A percentile compares a stretch with the other conserved stretches of the same genome.
Evolutionary conservation across 2,113 vertebrate species (phyloP).

Genomic region (Spermophilus dauricus): DNA sequence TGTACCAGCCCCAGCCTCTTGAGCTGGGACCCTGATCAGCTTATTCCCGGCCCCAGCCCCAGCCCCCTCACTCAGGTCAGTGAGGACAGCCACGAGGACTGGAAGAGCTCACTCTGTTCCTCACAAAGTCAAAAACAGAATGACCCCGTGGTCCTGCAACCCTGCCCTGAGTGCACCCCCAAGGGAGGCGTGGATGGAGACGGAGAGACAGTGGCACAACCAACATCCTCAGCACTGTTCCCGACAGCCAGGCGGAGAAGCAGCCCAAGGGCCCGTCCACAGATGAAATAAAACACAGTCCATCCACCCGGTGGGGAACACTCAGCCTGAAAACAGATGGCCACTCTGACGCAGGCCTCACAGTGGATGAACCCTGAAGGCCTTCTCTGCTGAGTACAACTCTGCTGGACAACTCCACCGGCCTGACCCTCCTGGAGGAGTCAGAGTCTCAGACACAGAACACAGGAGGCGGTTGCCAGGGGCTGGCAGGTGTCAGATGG

Average conservation of each 20-base stretch:
- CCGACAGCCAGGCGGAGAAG: too few relatives aligned
- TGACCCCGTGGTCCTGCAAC: background rate
- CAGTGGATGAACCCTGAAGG: background rate
- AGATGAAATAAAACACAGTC: background rate
- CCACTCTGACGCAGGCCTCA: background rate
- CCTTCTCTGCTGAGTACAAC: too few relatives aligned
- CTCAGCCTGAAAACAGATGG: background rate
- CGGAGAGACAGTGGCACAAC: background rate
- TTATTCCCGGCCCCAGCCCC: background rate
- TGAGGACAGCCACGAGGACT: background rate
- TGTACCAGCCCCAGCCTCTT: background rate
- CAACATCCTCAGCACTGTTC: background rate
- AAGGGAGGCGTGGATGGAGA: background rate
- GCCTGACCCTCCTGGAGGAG: too few relatives aligned
- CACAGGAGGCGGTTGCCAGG: background rate
- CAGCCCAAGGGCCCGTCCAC: background rate
- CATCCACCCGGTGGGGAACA: background rate
- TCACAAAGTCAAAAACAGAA: background rate
- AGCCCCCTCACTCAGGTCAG: background rate
- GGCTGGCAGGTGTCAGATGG: background rate
- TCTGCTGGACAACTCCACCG: too few relatives aligned
- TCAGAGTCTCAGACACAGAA: background rate
- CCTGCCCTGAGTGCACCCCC: background rate
- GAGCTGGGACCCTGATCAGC: background rate
- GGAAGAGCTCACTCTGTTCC: background rate